Base-by-base conservation (phyloP, 2,888 invertebrate species). In the Tupiocoris notatus region DNA sequence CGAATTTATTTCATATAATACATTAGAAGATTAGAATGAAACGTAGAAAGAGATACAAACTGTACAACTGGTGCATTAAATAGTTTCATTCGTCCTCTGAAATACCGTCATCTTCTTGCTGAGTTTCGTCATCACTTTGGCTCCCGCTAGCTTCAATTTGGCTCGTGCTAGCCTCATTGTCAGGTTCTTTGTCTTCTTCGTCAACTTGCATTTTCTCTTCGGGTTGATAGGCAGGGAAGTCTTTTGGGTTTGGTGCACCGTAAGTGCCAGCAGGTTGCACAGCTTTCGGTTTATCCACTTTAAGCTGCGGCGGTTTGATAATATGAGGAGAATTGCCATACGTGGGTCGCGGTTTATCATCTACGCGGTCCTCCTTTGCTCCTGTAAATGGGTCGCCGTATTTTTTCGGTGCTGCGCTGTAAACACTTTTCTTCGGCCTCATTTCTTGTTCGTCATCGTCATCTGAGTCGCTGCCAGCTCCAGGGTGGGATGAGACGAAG, bases 401-500 rank as follows among this genome's bases (percentile, higher is more conserved):
- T 59, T 58, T 68, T 22, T 23, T 16, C 7, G 68, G 68, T 7
- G 17, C 68, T 6, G 59, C 68, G 1, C 58, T 58, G 20, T 68
- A 68, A 16, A 68, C 68, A 1, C 58, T 24, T 23, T 68, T 68
- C 23, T 21, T 59, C n/a, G 64, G 64, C 16, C 25, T 12, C 17
- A 25, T 18, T n/a, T 64, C 64, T 16, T 39, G 57, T 83, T 88
- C 88, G 79, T 88, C 88, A 81, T 90, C 89, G 81, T 88, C 88
- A 81, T 90, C 89, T 0, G 87, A 86, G 78, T 88, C 88, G 25
- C 87, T 84, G 78, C 86, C 87, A 2, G 80, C 83, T 59, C 90
- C 91, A 62, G 91, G 91, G 85, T 91, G 90, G 61, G 87, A 86
- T 0, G 90, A 87, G 71, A 89, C 87, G 81, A 88, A 87, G 78